phyloP scores from a whole-genome alignment of 2,888 invertebrate genomes.

The Spisula solida region DNA sequence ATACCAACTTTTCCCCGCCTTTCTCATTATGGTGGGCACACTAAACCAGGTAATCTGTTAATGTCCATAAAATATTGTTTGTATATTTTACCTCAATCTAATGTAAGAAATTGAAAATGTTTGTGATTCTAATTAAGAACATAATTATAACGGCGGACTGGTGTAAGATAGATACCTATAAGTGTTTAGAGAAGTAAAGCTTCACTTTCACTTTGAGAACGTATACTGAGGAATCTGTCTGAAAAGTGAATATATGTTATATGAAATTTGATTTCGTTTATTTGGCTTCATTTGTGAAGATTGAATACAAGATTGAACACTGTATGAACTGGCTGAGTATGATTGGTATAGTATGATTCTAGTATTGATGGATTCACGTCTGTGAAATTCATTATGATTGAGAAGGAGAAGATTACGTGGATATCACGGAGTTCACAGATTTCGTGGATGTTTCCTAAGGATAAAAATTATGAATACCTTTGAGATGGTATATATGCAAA shows the following conservation, averaged over 20 bases:
- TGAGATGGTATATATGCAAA: not conserved
- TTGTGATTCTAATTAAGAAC: not conserved
- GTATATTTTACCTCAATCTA: not conserved
- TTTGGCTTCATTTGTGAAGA: not conserved
- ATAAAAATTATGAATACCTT: not conserved
- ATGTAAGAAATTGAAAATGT: not conserved
- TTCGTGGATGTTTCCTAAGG: not conserved
- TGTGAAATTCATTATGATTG: conserved; percentile 22
- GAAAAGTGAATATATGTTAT: not conserved
- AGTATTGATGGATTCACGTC: conserved; percentile 12
- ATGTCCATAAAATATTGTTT: not conserved
- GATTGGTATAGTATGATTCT: not conserved
- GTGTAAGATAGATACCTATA: not conserved
- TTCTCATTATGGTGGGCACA: no score
- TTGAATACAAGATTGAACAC: not conserved
- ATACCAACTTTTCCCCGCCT: no score
- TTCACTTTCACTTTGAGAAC: not conserved
- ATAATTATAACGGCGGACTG: not conserved
- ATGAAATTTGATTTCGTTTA: not conserved
- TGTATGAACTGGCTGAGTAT: not conserved
- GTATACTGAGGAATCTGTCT: not conserved
- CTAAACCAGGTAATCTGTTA: not conserved
- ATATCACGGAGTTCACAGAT: no score
- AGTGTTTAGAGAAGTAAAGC: not conserved
- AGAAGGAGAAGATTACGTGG: not conserved